Percentiles rank a stretch among this genome's conserved stretches.
phyloP scores from a whole-genome alignment of 2,888 invertebrate genomes.

The Luperina testacea region DNA sequence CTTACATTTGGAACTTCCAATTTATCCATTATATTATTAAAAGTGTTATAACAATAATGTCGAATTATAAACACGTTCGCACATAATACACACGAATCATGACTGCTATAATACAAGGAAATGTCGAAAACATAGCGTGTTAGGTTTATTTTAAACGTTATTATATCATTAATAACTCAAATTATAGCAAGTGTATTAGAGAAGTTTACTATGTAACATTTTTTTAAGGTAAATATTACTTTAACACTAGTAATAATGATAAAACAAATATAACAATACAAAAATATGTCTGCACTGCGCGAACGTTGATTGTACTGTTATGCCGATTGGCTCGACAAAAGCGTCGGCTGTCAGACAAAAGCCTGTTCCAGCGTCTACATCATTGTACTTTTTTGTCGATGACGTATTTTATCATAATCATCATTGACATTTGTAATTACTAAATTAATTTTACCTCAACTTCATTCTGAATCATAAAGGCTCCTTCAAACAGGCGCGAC shows the following conservation, averaged over 20 bases:
- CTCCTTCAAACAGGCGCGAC: too few relatives aligned
- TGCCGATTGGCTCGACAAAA: conserved; percentile 17
- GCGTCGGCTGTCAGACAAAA: conserved; percentile 10
- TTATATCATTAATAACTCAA: conserved; percentile 62
- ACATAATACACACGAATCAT: conserved; percentile 64
- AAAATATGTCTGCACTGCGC: conserved; percentile 9
- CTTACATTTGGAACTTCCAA: conserved; percentile 55
- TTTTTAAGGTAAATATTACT: background rate
- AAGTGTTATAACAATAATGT: conserved; percentile 31
- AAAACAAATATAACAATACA: background rate
- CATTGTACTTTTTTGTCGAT: conserved; percentile 14
- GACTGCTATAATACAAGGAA: conserved; percentile 72
- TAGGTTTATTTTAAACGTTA: conserved; percentile 68
- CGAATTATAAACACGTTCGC: conserved; percentile 63
- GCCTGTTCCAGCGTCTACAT: conserved; percentile 10
- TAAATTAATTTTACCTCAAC: conserved; percentile 9
- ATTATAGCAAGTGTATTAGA: conserved; percentile 16
- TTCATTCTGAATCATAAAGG: background rate
- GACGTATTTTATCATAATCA: conserved; percentile 9
- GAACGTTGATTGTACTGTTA: conserved; percentile 12
- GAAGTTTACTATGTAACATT: background rate
- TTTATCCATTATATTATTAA: conserved; percentile 45
- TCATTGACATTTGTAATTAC: conserved; percentile 6
- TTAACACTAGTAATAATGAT: background rate
- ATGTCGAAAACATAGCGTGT: conserved; percentile 70